These are phyloP conservation scores for Physeter macrocephalus DNA, from an alignment of 2,113 vertebrate genomes.

Conservation along the genomic window DNA sequence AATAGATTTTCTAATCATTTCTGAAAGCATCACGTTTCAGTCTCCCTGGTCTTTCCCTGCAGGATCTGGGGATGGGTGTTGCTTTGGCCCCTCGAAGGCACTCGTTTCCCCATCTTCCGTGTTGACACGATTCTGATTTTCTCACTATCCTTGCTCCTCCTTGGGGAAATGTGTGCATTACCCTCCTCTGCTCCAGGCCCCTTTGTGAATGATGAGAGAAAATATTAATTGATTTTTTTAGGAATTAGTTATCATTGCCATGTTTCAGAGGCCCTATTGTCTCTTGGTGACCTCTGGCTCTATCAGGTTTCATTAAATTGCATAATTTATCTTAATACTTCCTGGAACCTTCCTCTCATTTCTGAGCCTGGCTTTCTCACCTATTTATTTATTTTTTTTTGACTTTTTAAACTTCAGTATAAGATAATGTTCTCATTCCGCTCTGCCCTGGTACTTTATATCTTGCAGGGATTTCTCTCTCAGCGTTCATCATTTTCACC, in stretches of 20 bases:
- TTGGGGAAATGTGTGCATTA: neutral
- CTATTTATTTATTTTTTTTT: neutral
- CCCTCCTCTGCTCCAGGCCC: neutral
- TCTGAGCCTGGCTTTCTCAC: neutral
- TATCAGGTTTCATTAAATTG: neutral
- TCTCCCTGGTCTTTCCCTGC: neutral
- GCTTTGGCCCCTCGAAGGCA: accelerated
- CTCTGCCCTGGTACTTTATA: neutral
- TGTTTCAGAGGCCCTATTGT: neutral
- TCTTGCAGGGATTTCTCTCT: neutral
- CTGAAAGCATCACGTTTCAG: accelerated
- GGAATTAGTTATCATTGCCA: constrained; percentile 28
- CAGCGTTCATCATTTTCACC: neutral
- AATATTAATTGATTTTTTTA: constrained; percentile 41
- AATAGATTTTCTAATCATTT: neutral
- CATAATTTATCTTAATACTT: neutral
- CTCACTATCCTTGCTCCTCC: neutral
- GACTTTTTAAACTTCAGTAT: neutral
- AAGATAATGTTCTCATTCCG: neutral
- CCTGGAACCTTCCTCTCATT: neutral
- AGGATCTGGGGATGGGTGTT: accelerated
- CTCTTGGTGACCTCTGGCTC: constrained; percentile 21
- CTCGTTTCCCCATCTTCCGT: neutral
- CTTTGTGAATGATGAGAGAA: neutral
- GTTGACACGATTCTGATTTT: neutral